Conservation (phyloP, 2,888 invertebrate genomes). For the Philopedon plagiatum region DNA sequence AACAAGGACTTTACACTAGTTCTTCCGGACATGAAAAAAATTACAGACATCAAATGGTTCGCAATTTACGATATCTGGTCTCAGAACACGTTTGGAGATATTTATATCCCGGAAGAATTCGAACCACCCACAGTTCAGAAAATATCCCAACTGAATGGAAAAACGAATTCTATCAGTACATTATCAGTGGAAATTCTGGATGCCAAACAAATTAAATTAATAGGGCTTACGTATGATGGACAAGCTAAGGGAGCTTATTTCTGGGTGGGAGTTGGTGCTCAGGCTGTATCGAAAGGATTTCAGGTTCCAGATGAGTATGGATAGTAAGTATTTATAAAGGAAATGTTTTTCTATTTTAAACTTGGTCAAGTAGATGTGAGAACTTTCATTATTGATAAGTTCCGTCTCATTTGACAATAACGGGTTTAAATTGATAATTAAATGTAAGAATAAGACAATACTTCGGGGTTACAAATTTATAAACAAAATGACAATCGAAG, state of each 20-base stretch:
- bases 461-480: too few relatives aligned
- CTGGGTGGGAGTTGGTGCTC: conserved; percentile 91
- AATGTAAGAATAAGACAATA: too few relatives aligned
- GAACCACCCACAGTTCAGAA: conserved; percentile 84
- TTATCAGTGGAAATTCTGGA: conserved; percentile 83
- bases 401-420: too few relatives aligned
- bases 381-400: too few relatives aligned
- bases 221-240: conserved; percentile 85
- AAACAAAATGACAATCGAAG: too few relatives aligned
- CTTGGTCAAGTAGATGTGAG: too few relatives aligned
- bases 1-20: conserved; percentile 87
- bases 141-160: conserved; percentile 73
- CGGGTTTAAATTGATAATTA: too few relatives aligned
- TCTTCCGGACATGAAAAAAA: conserved; percentile 87
- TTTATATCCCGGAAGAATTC: conserved; percentile 91
- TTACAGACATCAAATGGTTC: conserved; percentile 91
- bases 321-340: conserved; percentile 85
- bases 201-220: conserved; percentile 84
- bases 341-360: too few relatives aligned
- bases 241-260: conserved; percentile 84
- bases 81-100: conserved; percentile 92
- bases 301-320: conserved; percentile 93
- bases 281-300: conserved; percentile 85
- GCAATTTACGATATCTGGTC: conserved; percentile 89
- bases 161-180: conserved; percentile 81